Evolutionary conservation across 2,113 vertebrate genomes (phyloP).

Genomic region (Nycticryphes semicollaris): DNA sequence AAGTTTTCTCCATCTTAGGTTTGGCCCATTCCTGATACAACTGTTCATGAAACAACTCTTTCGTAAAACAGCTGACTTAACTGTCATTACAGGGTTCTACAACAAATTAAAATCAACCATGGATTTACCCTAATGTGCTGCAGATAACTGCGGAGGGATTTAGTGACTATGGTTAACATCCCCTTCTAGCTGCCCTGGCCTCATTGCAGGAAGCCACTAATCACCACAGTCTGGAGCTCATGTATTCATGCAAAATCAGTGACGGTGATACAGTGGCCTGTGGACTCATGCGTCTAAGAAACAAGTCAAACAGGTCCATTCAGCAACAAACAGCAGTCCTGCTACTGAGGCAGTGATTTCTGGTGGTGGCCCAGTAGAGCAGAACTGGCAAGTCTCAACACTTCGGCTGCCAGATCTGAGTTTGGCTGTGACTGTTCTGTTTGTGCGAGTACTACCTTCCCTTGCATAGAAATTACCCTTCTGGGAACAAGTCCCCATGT

Average conservation of each 20-base stretch:
- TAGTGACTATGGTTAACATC: accelerated
- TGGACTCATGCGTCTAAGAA: neutral
- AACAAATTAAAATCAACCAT: neutral
- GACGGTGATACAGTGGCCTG: neutral
- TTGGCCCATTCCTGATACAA: neutral
- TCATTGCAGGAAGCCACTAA: neutral
- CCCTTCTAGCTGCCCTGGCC: neutral
- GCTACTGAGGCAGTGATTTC: neutral
- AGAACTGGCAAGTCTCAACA: neutral
- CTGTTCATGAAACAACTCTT: neutral
- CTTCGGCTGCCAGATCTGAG: neutral
- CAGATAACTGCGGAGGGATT: neutral
- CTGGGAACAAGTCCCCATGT: accelerated
- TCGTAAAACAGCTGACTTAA: neutral
- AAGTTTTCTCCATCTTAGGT: neutral
- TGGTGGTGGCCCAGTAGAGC: neutral
- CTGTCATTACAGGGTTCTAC: neutral
- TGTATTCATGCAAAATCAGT: neutral
- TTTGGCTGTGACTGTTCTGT: neutral
- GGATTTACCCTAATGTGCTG: neutral
- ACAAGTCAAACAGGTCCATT: neutral
- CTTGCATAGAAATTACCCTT: neutral
- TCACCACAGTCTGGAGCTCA: neutral
- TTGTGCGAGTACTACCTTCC: neutral
- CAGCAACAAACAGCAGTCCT: neutral